These are phyloP conservation scores for Mylabris sibirica DNA, from an alignment of 2,888 invertebrate species.

Conservation along the genomic window DNA sequence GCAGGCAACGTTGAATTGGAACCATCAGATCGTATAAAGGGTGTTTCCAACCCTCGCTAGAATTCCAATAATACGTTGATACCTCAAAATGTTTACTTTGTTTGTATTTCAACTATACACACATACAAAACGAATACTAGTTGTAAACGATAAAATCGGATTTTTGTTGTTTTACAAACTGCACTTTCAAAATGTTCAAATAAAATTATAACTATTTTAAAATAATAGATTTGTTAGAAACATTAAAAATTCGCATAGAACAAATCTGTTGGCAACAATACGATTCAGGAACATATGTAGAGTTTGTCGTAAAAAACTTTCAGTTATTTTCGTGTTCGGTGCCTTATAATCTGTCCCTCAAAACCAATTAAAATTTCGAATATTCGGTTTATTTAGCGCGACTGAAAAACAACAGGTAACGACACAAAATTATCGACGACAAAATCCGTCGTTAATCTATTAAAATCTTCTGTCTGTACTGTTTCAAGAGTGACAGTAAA, in stretches of 20 bases:
- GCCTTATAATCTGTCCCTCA: background rate
- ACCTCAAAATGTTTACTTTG: background rate
- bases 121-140: background rate
- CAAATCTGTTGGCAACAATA: conserved; percentile 6
- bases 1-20: background rate
- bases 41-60: background rate
- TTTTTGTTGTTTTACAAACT: background rate
- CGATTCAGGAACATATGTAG: background rate
- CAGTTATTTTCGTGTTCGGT: background rate
- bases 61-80: background rate
- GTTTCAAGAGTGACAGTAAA: background rate
- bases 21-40: background rate
- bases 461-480: background rate
- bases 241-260: background rate
- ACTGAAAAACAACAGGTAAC: background rate
- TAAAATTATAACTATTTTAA: background rate
- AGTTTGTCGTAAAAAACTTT: conserved; percentile 2
- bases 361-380: background rate
- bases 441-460: background rate
- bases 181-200: background rate
- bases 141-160: background rate
- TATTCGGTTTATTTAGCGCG: background rate
- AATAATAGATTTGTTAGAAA: background rate
- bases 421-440: background rate
- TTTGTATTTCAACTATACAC: background rate